Evolutionary conservation across 30 jellyfish, hydroid and myxozoan species (phyloP), one percentile per base, ranked within the genome.

Genomic region (Clytia hemisphaerica): DNA sequence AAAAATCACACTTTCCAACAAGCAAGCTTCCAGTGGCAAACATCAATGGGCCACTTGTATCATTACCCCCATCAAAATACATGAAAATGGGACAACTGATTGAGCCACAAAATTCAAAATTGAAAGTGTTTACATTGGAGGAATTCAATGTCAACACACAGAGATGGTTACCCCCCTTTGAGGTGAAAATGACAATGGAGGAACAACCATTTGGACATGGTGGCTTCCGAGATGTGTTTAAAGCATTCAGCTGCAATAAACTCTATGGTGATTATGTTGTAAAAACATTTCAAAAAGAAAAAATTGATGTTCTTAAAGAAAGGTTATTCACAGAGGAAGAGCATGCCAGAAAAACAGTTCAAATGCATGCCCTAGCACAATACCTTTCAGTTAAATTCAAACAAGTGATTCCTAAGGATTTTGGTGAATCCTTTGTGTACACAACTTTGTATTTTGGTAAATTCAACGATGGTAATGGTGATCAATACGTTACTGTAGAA

Each of bases 331-430:
- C 70, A 55, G 70, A 26, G 50, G 70, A 55, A 46, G 70, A 55
- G 32, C 70, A 55, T 55, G 32, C 70, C 28, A 55, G 32, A 46
- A 55, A 55, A 55, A 55, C 70, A 55, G 70, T 55, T 26, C 70
- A 55, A 55, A 55, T 55, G 70, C 70, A 55, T 9, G 28, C 46
- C 70, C 70, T 55, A 46, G 70, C 70, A 55, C 28, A 55, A 55
- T 26, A 55, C 32, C 70, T 24, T 55, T 26, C 28, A n/a, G 32
- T 46, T 26, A 55, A 46, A 55, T 42, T 55, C 46, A 55, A 55
- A 26, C 46, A 55, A 26, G 70, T 55, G 28, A 26, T 42, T 46
- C 28, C 28, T 42, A 22, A 55, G 32, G 70, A 55, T 19, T 55
- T 55, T 24, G 70, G 70, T 42, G 32, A 55, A 55, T 24, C 70